A percentile compares a stretch with the other conserved stretches of the same genome.
These are phyloP conservation scores for Macroglossus sobrinus DNA, from an alignment of 2,113 vertebrate species.

Conservation along the genomic window DNA sequence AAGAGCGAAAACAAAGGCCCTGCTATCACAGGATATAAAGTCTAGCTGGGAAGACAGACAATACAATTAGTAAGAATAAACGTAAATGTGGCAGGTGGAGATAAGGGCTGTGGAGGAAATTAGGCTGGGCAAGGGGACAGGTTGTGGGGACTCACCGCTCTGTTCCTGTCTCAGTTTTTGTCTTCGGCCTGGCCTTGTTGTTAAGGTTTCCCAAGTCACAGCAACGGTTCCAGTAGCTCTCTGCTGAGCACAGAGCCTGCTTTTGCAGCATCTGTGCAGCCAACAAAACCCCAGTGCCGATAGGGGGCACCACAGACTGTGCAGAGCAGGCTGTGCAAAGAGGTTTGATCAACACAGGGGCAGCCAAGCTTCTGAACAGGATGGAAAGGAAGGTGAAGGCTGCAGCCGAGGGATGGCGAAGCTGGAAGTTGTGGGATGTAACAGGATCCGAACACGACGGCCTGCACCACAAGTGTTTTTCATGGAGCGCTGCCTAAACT, in stretches of 20 bases:
- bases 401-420: neutral
- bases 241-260: neutral
- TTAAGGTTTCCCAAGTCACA: neutral
- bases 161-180: neutral
- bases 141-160: neutral
- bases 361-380: neutral
- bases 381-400: neutral
- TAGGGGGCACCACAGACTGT: slow-evolving; percentile 71
- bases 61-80: neutral
- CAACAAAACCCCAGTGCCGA: neutral
- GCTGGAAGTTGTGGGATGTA: slow-evolving; percentile 56
- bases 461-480: slow-evolving; percentile 50
- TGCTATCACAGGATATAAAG: neutral
- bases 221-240: too few relatives aligned
- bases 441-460: slow-evolving; percentile 67
- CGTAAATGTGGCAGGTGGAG: neutral
- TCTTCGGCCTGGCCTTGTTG: neutral
- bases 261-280: neutral
- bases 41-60: neutral
- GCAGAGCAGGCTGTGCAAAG: neutral
- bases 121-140: neutral
- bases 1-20: slow-evolving; percentile 5
- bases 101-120: neutral
- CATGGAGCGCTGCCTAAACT: slow-evolving; percentile 62
- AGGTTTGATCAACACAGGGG: neutral